Evolutionary conservation across 2,113 vertebrate genomes (phyloP), one percentile per base, ranked within the genome.

Genomic region (Xiphophorus maculatus): DNA sequence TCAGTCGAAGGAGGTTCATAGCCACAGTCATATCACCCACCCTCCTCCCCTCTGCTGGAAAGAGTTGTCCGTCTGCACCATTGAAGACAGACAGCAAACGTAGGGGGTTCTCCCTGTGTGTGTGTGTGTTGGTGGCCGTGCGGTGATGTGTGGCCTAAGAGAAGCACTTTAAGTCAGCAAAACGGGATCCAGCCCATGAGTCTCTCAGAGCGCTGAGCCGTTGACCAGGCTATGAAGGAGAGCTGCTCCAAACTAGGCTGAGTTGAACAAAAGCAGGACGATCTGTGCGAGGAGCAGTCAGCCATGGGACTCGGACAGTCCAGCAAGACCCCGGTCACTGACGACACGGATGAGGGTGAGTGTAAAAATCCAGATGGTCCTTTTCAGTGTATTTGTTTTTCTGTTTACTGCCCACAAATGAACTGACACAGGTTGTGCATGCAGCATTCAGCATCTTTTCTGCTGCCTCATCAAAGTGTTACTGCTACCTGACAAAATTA

Each of bases 271-370:
- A 78, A 69, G 40, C 8, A 79, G 76, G 73, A 81, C 73, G 60
- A 83, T 22, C 81, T 61, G 76, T 6, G 54, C 69, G 64, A 90
- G 82, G 82, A 90, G 84, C 83, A 84, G 83, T 82, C 82, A 85
- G 83, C 66, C 89, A 99, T 99, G 98, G 98, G 98, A 80, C 96
- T 97, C 76, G 96, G 94, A 85, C 93, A 95, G 84, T 99, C 98
- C 89, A 97, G 95, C 94, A 98, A 95, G 89, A 76, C 95, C 30
- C 88, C 93, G 0, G 89, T 94, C 71, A 91, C 87, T 0, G 82
- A 94, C 19, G 95, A 94, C 79, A 94, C 91, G 0, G 96, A 95
- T 0, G 97, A 99, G 0, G 96, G 98, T 99, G 91, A 96, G 96
- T 83, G 2, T n/a, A 5, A 22, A 76, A 70, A 37, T 33, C 14